Evolutionary conservation across 2,888 invertebrate species (phyloP).

Genomic region (Thera britannica): DNA sequence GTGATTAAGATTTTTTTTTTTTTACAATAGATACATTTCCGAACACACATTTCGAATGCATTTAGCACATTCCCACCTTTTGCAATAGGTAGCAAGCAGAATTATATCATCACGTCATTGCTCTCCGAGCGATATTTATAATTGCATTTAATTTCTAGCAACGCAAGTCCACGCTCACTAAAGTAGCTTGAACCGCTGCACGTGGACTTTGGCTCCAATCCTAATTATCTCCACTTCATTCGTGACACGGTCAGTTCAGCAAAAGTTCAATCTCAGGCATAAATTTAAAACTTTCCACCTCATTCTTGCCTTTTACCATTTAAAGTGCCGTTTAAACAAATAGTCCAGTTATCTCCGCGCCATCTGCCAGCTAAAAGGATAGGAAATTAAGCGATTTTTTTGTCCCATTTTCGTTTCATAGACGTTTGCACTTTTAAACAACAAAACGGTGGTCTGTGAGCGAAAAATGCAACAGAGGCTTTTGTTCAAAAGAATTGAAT

Average conservation of each 20-base stretch:
- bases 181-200: not conserved
- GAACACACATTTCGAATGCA: too few species aligned
- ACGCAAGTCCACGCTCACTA: not conserved
- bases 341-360: slow-evolving; percentile 36
- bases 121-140: too few species aligned
- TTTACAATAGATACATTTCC: too few species aligned
- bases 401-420: slow-evolving; percentile 68
- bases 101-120: too few species aligned
- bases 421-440: slow-evolving; percentile 69
- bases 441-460: slow-evolving; percentile 54
- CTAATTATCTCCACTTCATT: not conserved
- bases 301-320: slow-evolving; percentile 19
- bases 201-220: slow-evolving; percentile 2
- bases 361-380: slow-evolving; percentile 58
- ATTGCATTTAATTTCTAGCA: not conserved
- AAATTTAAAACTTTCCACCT: slow-evolving; percentile 22
- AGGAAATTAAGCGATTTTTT: slow-evolving; percentile 71
- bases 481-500: slow-evolving; percentile 78
- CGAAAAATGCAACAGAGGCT: slow-evolving; percentile 74
- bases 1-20: too few species aligned
- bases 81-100: too few species aligned
- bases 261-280: slow-evolving; percentile 12
- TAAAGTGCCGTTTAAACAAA: slow-evolving; percentile 33
- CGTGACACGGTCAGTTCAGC: not conserved
- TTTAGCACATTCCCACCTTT: too few species aligned